phyloP scores from a whole-genome alignment of 1,140 invertebrate genomes.

The Drosophila sp. region DNA sequence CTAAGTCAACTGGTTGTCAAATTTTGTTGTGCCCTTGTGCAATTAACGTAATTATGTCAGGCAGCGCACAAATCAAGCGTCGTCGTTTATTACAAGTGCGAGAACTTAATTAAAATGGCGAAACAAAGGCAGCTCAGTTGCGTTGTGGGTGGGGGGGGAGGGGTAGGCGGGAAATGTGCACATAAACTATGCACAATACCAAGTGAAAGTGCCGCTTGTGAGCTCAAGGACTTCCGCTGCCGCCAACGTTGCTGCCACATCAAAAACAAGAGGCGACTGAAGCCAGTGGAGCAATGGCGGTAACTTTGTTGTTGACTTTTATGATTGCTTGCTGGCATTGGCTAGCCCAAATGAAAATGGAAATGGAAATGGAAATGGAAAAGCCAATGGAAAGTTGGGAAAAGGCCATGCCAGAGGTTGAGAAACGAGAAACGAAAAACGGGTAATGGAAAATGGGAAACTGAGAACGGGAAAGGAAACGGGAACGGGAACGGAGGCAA shows the following conservation, averaged over 20 bases:
- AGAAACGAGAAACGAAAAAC: too few relatives aligned
- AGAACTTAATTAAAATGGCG: conserved; percentile 81
- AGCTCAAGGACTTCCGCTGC: conserved; percentile 41
- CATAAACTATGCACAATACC: conserved; percentile 78
- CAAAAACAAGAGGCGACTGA: conserved; percentile 45
- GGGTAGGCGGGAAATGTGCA: conserved; percentile 28
- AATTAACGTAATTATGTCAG: conserved; percentile 76
- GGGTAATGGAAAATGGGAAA: too few relatives aligned
- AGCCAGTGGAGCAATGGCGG: conserved; percentile 22
- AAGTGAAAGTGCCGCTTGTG: conserved; percentile 70
- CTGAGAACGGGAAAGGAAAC: too few relatives aligned
- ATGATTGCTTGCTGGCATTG: conserved; percentile 68
- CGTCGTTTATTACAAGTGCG: conserved; percentile 81
- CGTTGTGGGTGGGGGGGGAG: background rate
- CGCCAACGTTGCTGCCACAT: conserved; percentile 43
- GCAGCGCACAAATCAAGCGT: conserved; percentile 71
- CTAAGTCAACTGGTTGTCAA: conserved; percentile 59
- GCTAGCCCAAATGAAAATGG: conserved; percentile 39
- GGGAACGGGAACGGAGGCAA: background rate
- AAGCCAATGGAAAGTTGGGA: conserved; percentile 54
- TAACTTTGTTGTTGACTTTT: conserved; percentile 73
- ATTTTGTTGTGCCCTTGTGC: conserved; percentile 61
- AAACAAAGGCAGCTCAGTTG: conserved; percentile 62
- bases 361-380: conserved; percentile 35
- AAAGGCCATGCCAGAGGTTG: background rate